Evolutionary conservation across 1,140 invertebrate species (phyloP), one percentile per base, ranked within the genome.

Genomic region (Sycophaga agraensis): DNA sequence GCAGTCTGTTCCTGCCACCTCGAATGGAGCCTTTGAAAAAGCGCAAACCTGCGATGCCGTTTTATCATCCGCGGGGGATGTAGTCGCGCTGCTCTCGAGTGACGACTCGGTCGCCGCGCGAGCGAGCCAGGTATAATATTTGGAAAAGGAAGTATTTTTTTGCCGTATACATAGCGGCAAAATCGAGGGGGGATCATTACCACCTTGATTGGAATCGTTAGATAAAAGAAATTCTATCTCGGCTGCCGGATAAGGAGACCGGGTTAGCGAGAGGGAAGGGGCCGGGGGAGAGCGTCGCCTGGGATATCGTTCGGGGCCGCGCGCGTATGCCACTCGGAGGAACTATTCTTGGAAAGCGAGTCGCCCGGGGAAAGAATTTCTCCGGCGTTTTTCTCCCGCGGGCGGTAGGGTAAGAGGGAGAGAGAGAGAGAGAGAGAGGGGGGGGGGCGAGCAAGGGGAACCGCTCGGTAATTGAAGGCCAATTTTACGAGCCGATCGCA

Each of bases 211-310:
- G 57, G 26, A 59, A 42, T 39, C 24, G 35, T 59, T 59, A 42
- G 46, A 59, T 50, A 50, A 59, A 59, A 50, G 48, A 59, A 50
- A 59, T 50, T 59, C 57, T 42, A 50, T 59, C 56, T 50, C 55
- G 5, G n/a, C n/a, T n/a, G n/a, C n/a, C 19, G 21, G 17, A 8
- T 28, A 40, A 51, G n/a, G 12, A 37, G 22, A 22, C 9, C 24
- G 17, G 16, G 7, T 24, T 26, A 37, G 17, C 39, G 40, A 28
- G 16, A 28, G 35, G 12, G 4, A n/a, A 56, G 35, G 19, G 4
- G n/a, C n/a, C n/a, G 24, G 14, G 24, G 14, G 19, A 51, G 17
- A 55, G 2, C 4, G 35, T 40, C 35, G 42, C 22, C n/a, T 39
- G 35, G 16, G 46, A 59, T 43, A 14, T 11, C 28, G 16, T 43